Percentiles rank a stretch among this genome's conserved stretches.
Evolutionary conservation across 2,797 vertebrate species (phyloP).

Genomic region (Ctenopoma kingsleyae): DNA sequence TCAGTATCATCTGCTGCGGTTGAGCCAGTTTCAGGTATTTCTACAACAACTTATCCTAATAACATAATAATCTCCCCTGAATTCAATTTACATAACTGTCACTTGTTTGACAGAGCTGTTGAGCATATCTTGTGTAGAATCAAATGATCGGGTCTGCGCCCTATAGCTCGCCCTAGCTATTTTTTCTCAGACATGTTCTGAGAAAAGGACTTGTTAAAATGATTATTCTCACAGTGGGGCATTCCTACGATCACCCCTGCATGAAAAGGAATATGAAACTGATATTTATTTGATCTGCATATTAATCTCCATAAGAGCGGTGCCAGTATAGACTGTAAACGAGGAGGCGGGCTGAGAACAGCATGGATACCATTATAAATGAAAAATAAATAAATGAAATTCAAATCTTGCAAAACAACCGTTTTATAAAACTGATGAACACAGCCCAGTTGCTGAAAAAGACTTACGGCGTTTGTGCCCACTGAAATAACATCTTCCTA

Average conservation of each 20-base stretch:
- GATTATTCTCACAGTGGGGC: neutral
- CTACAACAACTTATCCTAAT: neutral
- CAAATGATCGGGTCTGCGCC: neutral
- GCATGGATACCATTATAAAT: slow-evolving; percentile 10
- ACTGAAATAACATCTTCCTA: slow-evolving; percentile 19
- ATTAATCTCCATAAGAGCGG: slow-evolving; percentile 34
- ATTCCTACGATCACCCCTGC: slow-evolving; percentile 24
- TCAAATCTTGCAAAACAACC: slow-evolving; percentile 23
- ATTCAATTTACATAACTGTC: neutral
- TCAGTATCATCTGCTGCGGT: neutral
- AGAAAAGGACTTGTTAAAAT: neutral
- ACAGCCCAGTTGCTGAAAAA: slow-evolving; percentile 13
- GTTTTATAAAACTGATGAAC: slow-evolving; percentile 22
- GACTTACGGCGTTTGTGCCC: slow-evolving; percentile 33
- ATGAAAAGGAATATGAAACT: slow-evolving; percentile 36
- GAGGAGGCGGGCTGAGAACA: slow-evolving; percentile 15
- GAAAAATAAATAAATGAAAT: slow-evolving; percentile 4
- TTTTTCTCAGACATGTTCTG: neutral
- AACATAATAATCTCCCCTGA: neutral
- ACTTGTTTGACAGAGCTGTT: neutral
- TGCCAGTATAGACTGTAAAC: slow-evolving; percentile 24
- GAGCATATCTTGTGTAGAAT: slow-evolving; percentile 5
- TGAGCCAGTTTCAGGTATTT: neutral
- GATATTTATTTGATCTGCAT: slow-evolving; percentile 53
- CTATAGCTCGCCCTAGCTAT: slow-evolving; percentile 17